Evolutionary conservation across 1,140 invertebrate genomes (phyloP), one percentile per base, ranked within the genome.

Genomic region (Ostrea edulis): DNA sequence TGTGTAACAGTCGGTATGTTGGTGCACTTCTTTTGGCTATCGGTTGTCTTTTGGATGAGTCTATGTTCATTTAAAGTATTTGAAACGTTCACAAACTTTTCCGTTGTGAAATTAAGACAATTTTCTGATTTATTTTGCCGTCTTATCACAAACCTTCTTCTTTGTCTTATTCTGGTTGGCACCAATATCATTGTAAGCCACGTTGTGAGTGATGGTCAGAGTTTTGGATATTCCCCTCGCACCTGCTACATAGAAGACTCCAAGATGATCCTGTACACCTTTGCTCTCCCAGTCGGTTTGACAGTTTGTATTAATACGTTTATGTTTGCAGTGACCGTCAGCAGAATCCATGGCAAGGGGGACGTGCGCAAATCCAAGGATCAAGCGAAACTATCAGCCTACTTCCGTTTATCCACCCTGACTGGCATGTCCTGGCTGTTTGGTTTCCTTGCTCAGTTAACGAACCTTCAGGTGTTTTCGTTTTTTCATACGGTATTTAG

Each of bases 401-500:
- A 14, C 25, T 77, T 77, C 25, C 68, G 68, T 25, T 77, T 77
- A 77, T 77, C 68, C 2, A 77, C 25, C 12, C 68, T 77, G 4
- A 77, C 68, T 77, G 68, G 68, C 2, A 35, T 77, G 68, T 77
- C 68, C 8, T 77, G 68, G 68, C 4, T 77, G 22, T 77, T 77
- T 77, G 68, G 68, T 14, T 77, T 77, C 3, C 25, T 77, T 25
- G 68, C 68, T 77, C 29, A 29, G 68, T 29, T 77, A 3, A 77
- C 68, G 8, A 14, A 35, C 2, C 25, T 77, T 77, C 68, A 77
- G 3, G 25, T 29, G 0, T 77, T 77, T 14, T 77, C 68, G 0
- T 8, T 77, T 25, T 77, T 83, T 8, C 82, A 83, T 20, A 83
- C 22, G 14, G n/a, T 83, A 9, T 83, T 83, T 83, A 54, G 35